Percentiles rank a stretch among this genome's conserved stretches.
Conservation (phyloP, 2,888 invertebrate species). For the Stratiomys singularior region DNA sequence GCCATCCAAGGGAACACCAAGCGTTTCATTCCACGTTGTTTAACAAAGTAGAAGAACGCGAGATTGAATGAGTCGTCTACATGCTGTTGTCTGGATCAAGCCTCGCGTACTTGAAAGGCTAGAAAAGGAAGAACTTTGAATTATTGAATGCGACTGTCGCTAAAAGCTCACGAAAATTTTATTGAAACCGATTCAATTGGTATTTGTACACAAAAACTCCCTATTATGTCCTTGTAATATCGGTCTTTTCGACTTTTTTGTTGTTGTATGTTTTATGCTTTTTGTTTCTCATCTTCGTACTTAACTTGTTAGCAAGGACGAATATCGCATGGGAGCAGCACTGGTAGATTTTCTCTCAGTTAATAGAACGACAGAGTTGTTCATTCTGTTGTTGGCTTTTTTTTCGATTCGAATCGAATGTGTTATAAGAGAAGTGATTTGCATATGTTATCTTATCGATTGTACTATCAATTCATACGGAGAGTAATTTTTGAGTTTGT, state of each 20-base stretch:
- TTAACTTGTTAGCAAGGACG: background rate
- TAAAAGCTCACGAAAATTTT: conserved; percentile 48
- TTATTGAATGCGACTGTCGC: conserved; percentile 50
- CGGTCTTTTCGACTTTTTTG: background rate
- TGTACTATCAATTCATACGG: too few species aligned
- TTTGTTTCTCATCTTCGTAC: too few species aligned
- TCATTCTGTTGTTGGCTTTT: background rate
- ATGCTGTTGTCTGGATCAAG: conserved; percentile 5
- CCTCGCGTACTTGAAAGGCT: background rate
- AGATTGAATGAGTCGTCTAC: conserved; percentile 11
- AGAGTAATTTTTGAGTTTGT: too few species aligned
- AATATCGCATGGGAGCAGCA: background rate
- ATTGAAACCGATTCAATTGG: conserved; percentile 46
- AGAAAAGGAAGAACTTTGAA: conserved; percentile 13
- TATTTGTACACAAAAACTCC: conserved; percentile 28
- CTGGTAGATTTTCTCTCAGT: too few species aligned
- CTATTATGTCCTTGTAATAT: conserved; percentile 18
- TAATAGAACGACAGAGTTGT: background rate
- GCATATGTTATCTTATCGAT: background rate
- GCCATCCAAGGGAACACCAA: background rate
- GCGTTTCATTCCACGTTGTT: conserved; percentile 18
- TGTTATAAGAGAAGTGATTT: background rate
- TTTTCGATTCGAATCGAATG: background rate
- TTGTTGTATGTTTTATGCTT: background rate
- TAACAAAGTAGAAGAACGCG: background rate